These are phyloP conservation scores for Oncorhynchus kisutch DNA, from an alignment of 2,113 vertebrate genomes.

Conservation along the genomic window DNA sequence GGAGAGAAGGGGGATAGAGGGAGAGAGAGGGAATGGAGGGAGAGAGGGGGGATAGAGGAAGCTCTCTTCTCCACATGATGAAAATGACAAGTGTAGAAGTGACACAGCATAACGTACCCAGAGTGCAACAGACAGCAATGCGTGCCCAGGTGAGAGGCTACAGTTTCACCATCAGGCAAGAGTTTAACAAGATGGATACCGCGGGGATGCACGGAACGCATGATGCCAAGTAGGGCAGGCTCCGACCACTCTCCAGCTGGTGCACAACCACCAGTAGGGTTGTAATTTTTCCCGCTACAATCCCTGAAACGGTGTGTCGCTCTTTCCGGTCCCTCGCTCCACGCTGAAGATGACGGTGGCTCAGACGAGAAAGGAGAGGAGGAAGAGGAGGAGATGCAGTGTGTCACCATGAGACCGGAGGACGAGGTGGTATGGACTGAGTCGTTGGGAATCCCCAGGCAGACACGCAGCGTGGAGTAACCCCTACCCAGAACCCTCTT, in stretches of 20 bases:
- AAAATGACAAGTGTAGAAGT: not conserved
- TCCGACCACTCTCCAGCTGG: slow-evolving; percentile 89
- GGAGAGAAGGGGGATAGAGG: too few species aligned
- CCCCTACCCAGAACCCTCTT: slow-evolving; percentile 89
- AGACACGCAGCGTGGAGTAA: slow-evolving; percentile 84
- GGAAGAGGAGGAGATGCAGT: slow-evolving; percentile 88
- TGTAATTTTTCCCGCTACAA: slow-evolving; percentile 74
- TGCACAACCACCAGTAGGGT: slow-evolving; percentile 86
- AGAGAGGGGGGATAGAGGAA: not conserved
- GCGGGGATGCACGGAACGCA: slow-evolving; percentile 92
- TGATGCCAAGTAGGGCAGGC: slow-evolving; percentile 93
- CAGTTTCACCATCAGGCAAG: slow-evolving; percentile 98
- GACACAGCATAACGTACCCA: slow-evolving; percentile 77
- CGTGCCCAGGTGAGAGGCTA: slow-evolving; percentile 93
- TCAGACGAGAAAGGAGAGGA: slow-evolving; percentile 90
- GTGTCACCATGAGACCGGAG: slow-evolving; percentile 85
- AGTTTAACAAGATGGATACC: slow-evolving; percentile 94
- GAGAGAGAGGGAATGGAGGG: too few species aligned
- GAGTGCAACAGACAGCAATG: slow-evolving; percentile 91
- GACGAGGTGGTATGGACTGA: slow-evolving; percentile 83
- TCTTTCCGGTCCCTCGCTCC: slow-evolving; percentile 76
- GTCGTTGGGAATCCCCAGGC: slow-evolving; percentile 84
- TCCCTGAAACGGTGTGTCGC: slow-evolving; percentile 82
- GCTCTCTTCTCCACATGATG: not conserved
- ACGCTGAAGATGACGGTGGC: slow-evolving; percentile 89